These are phyloP conservation scores for Rhabdomys dilectus DNA, from an alignment of 2,113 vertebrate species.

Conservation along the genomic window DNA sequence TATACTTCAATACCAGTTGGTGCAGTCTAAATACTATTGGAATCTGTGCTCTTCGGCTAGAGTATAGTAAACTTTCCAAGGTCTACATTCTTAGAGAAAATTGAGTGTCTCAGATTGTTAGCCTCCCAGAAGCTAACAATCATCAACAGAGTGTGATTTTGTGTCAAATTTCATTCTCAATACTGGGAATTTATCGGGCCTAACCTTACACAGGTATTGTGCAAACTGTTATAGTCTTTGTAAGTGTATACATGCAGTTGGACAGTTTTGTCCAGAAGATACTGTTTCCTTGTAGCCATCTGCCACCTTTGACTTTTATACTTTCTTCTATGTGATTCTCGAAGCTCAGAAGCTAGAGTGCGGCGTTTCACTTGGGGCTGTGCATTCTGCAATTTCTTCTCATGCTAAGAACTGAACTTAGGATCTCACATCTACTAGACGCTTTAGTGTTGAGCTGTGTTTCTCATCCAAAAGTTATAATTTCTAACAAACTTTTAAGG, in stretches of 20 bases:
- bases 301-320: not conserved
- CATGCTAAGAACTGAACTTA: not conserved
- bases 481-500: not conserved
- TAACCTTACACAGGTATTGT: not conserved
- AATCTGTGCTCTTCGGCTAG: not conserved
- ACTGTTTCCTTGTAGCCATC: not conserved
- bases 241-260: not conserved
- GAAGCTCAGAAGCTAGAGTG: not conserved
- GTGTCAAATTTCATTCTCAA: not conserved
- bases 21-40: not conserved
- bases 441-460: not conserved
- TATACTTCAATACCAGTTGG: not conserved
- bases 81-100: not conserved
- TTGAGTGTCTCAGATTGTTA: not conserved
- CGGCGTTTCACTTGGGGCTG: not conserved
- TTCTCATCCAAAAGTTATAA: not conserved
- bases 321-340: not conserved
- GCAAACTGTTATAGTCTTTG: not conserved
- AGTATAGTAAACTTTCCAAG: not conserved
- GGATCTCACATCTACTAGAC: not conserved
- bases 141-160: not conserved
- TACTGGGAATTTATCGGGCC: not conserved
- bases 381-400: not conserved
- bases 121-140: not conserved
- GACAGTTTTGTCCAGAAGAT: not conserved